Percentiles rank a stretch among this genome's conserved stretches.
These are phyloP conservation scores for Zeuzera pyrina DNA, from an alignment of 2,888 invertebrate species.

Conservation along the genomic window DNA sequence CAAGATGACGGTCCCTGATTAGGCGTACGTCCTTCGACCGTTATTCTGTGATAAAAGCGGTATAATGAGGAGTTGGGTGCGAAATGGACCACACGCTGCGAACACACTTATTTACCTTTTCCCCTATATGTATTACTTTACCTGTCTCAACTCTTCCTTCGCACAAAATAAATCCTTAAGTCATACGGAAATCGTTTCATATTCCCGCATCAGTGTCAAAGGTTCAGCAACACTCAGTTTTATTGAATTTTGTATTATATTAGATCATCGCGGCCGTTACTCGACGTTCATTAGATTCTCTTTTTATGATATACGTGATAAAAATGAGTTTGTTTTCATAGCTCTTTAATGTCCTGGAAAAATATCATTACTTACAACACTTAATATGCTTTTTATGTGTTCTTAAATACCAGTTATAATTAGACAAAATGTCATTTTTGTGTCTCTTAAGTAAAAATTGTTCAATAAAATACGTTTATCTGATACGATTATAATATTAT, in stretches of 20 bases:
- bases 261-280: constrained; percentile 12
- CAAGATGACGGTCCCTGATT: constrained; percentile 18
- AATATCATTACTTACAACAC: no score
- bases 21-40: constrained; percentile 19
- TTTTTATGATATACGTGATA: constrained; percentile 8
- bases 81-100: constrained; percentile 14
- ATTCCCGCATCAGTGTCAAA: background rate
- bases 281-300: constrained; percentile 14
- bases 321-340: constrained; percentile 3
- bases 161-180: background rate
- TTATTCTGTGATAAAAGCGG: constrained; percentile 19
- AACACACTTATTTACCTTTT: constrained; percentile 8
- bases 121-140: constrained; percentile 1
- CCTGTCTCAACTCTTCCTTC: constrained; percentile 2
- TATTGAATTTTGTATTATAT: constrained; percentile 16
- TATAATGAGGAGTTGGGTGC: constrained; percentile 18
- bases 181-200: background rate
- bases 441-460: no score
- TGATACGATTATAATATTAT: no score
- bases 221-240: constrained; percentile 5
- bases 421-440: no score
- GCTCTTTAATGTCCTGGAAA: no score
- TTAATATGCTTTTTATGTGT: no score
- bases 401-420: no score
- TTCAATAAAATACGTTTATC: no score